A percentile compares a stretch with the other conserved stretches of the same genome.
phyloP scores from a whole-genome alignment of 2,888 invertebrate species.

The Meteorus colon region DNA sequence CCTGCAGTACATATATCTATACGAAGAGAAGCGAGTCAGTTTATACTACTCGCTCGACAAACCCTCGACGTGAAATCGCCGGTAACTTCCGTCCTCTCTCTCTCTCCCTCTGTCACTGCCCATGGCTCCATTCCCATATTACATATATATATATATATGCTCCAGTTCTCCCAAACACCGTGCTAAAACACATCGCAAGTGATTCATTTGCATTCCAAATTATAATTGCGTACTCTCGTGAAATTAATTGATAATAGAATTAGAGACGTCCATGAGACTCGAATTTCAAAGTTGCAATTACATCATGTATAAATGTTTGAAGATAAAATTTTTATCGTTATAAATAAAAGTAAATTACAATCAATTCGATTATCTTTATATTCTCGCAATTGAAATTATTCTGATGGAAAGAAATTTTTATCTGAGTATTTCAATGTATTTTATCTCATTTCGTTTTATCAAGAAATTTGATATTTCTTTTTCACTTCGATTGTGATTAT shows the following conservation, averaged over 20 bases:
- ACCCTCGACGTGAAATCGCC: slow-evolving; percentile 8
- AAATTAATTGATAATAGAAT: slow-evolving; percentile 24
- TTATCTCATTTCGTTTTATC: too few species aligned
- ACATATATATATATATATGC: slow-evolving; percentile 36
- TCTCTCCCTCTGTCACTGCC: background rate
- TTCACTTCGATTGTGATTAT: too few species aligned
- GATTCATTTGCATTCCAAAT: slow-evolving; percentile 51
- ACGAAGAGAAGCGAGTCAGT: background rate
- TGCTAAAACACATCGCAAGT: slow-evolving; percentile 35
- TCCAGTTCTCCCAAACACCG: background rate
- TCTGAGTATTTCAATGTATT: too few species aligned
- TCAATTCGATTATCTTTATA: too few species aligned
- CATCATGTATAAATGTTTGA: background rate
- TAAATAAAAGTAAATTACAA: too few species aligned
- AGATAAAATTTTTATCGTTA: too few species aligned
- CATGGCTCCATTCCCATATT: slow-evolving; percentile 23
- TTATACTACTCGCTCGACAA: slow-evolving; percentile 17
- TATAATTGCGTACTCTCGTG: slow-evolving; percentile 32
- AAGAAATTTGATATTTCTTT: too few species aligned
- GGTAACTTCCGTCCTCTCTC: background rate
- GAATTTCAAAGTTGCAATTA: background rate
- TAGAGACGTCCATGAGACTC: background rate
- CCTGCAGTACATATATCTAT: slow-evolving; percentile 35
- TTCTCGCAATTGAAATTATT: too few species aligned
- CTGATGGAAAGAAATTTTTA: too few species aligned